Evolutionary conservation across 1,140 invertebrate species (phyloP).

Genomic region (Zaprionus vittiger): DNA sequence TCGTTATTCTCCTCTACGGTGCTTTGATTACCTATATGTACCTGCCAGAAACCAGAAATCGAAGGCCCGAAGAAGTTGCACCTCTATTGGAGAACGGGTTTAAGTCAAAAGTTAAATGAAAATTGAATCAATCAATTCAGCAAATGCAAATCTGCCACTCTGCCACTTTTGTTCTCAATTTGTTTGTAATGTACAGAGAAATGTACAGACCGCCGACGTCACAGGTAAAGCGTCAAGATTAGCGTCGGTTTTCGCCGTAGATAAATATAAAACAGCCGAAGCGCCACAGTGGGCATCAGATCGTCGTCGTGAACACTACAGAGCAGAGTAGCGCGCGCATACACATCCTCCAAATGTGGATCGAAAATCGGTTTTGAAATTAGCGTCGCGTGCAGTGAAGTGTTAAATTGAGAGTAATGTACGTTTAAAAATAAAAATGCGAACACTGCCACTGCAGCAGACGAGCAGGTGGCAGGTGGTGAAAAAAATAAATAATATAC

Average conservation of each 20-base stretch:
- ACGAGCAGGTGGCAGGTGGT: conserved; percentile 35
- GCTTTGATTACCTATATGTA: conserved; percentile 87
- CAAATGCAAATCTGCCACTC: neutral
- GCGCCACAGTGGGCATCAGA: conserved; percentile 37
- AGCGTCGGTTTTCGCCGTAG: conserved; percentile 33
- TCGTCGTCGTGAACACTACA: conserved; percentile 38
- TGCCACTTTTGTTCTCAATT: neutral
- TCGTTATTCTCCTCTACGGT: conserved; percentile 85
- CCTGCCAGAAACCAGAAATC: conserved; percentile 89
- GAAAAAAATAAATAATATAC: conserved; percentile 2
- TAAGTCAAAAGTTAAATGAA: conserved; percentile 84
- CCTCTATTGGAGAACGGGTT: conserved; percentile 84
- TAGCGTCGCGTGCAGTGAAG: conserved; percentile 32
- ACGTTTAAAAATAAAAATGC: conserved; percentile 56
- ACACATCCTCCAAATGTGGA: conserved; percentile 18
- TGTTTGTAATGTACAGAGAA: neutral
- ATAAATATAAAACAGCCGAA: conserved; percentile 29
- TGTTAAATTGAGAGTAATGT: conserved; percentile 53
- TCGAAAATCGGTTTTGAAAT: conserved; percentile 24
- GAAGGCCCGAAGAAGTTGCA: conserved; percentile 86
- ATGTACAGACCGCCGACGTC: conserved; percentile 29
- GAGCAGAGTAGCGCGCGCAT: conserved; percentile 25
- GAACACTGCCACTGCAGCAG: neutral
- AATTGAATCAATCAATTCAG: neutral
- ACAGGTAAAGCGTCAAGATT: conserved; percentile 53